Evolutionary conservation across 2,888 invertebrate species (phyloP).

Genomic region (Acanthosoma haemorrhoidale): DNA sequence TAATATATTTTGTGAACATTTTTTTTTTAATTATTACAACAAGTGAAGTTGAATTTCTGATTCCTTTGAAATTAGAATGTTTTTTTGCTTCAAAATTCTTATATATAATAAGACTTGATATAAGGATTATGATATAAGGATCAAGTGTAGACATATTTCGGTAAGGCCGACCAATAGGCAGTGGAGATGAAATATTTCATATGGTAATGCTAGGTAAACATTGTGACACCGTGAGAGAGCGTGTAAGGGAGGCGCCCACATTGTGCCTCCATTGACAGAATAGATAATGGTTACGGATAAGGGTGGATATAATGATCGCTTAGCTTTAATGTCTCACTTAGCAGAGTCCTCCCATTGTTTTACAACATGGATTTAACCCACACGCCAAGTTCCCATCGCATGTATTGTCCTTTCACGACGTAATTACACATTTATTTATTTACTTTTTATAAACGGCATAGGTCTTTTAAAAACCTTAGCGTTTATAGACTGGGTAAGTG

Average conservation of each 20-base stretch:
- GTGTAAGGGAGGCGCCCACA: neutral
- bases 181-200: constrained; percentile 5
- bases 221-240: constrained; percentile 1
- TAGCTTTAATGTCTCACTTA: constrained; percentile 9
- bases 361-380: constrained; percentile 8
- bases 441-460: no score
- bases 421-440: constrained; percentile 9
- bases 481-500: no score
- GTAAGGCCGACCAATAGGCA: no score
- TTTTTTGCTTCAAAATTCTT: no score
- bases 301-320: constrained; percentile 4
- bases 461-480: no score
- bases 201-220: neutral
- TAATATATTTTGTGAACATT: no score
- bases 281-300: neutral
- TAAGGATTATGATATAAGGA: no score
- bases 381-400: neutral
- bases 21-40: no score
- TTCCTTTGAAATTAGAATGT: no score
- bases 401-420: constrained; percentile 3
- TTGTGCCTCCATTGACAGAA: constrained; percentile 8
- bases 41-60: no score
- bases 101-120: no score
- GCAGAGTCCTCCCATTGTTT: neutral
- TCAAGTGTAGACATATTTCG: no score